Base-by-base conservation (phyloP, 1,140 invertebrate species). In the Caerostris darwini region DNA sequence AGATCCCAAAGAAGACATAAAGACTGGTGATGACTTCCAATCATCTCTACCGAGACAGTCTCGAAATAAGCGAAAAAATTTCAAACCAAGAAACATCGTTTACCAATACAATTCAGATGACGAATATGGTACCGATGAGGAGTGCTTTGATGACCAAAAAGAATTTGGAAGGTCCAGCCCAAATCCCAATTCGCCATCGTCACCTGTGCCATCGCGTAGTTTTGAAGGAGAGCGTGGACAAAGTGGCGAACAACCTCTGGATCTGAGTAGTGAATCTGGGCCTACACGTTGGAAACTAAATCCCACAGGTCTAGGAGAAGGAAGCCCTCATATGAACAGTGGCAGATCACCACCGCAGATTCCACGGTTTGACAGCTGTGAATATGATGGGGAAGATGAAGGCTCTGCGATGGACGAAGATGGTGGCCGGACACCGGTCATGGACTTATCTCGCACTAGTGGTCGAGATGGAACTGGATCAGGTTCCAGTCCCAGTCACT, bases 31-130 rank as follows among this genome's bases (percentile, higher is more conserved):
- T 56, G 85, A 77, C 12, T 93, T 53, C 12, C 59, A 81, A 57
- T 10, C 64, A 53, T 93, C 92, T 34, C 17, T 77, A 5, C 87
- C 86, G 3, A 56, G 85, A n/a, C 91, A 86, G 19, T 81, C 92
- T 12, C 81, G 94, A 12, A 97, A 97, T 95, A 97, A 97, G 95
- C 96, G 97, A 87, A 97, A 97, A 95, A 97, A 97, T 95, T 97
- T 97, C 95, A 97, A 97, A 95, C 97, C 97, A 0, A 95, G 97
- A 94, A 97, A 97, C 71, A 97, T 96, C 5, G 96, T 96, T 8
- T 95, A 96, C 10, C 96, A 95, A n/a, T 93, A 91, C 19, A 89
- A 90, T 90, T 93, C 90, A 4, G 86, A 81, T 57, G 93, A 86
- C 17, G 85, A 92, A 77, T 56, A 90, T 69, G 54, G 54, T n/a